Conservation (phyloP, 2,113 vertebrate species). For the Syngnathus scovelli region DNA sequence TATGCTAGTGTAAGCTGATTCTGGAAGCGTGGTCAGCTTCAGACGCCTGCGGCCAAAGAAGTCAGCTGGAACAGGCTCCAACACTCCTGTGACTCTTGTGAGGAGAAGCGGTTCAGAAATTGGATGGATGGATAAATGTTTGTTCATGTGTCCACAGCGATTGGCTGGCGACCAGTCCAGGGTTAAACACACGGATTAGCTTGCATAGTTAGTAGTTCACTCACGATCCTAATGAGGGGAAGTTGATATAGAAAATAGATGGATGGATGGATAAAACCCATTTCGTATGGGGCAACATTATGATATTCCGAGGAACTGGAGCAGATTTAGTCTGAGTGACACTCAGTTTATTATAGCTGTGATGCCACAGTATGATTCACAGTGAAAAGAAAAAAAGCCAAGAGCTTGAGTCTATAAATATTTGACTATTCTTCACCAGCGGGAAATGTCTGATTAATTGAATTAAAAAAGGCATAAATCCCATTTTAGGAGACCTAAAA, state of each 20-base stretch:
- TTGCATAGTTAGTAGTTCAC: background rate
- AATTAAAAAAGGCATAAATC: conserved; percentile 67
- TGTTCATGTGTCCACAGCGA: no score
- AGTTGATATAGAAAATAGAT: background rate
- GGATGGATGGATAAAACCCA: background rate
- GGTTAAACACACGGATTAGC: no score
- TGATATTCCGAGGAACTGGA: conserved; percentile 46
- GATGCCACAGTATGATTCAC: conserved; percentile 51
- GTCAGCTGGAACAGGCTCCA: no score
- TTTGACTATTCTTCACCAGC: conserved; percentile 62
- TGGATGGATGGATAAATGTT: background rate
- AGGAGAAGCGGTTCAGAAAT: no score
- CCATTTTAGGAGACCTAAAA: conserved; percentile 66
- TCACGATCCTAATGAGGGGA: background rate
- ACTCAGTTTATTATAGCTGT: conserved; percentile 41
- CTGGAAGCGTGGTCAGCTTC: no score
- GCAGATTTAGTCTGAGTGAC: conserved; percentile 50
- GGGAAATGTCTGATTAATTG: conserved; percentile 71
- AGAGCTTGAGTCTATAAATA: conserved; percentile 66
- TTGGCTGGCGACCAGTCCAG: no score
- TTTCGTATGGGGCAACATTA: conserved; percentile 24
- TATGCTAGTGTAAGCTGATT: no score
- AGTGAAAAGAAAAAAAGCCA: conserved; percentile 58
- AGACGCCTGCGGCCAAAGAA: background rate
- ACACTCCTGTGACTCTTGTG: no score